Evolutionary conservation across 1,140 invertebrate genomes (phyloP), one percentile per base, ranked within the genome.

Genomic region (Archivesica marissinica): DNA sequence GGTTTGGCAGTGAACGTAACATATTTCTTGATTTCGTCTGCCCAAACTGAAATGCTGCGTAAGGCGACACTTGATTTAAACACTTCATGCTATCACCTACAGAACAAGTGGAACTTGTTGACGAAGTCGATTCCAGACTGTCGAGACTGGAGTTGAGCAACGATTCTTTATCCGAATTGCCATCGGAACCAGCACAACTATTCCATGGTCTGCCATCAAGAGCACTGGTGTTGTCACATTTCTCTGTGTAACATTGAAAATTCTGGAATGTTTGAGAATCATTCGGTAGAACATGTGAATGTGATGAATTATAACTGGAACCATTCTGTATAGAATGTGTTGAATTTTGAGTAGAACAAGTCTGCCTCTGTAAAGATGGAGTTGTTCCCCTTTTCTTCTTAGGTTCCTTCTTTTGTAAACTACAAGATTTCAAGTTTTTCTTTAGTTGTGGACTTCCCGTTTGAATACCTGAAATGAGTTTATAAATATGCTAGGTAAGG

Each of bases 151-250:
- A 61, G 35, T 61, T 39, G 20, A 39, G 35, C 33, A 52, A 25
- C 4, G 61, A 64, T 23, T 64, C 61, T 50, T 66, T 79, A 50
- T 79, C 77, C n/a, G 77, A 79, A 30, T 0, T 38, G 15, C 61
- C 77, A 39, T 59, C 56, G 0, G 77, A 68, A 0, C 77, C 77
- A 35, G 30, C 17, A 47, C 61, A 52, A 44, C 25, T 35, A 23
- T 23, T 79, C 61, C 39, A 68, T 33, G 3, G 2, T 52, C 6
- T n/a, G 23, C 28, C n/a, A 35, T 35, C 25, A 20, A 20, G 15
- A 64, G 59, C 59, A 13, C 59, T 11, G n/a, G 30, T 13, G 4
- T 20, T 64, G n/a, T 64, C 11, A 9, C 59, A 0, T 35, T 1
- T 35, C 38, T 64, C 23, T 25, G 7, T 64, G 59, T 35, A 64